Base-by-base conservation (phyloP, 2,888 invertebrate genomes). In the Nebria brevicollis region DNA sequence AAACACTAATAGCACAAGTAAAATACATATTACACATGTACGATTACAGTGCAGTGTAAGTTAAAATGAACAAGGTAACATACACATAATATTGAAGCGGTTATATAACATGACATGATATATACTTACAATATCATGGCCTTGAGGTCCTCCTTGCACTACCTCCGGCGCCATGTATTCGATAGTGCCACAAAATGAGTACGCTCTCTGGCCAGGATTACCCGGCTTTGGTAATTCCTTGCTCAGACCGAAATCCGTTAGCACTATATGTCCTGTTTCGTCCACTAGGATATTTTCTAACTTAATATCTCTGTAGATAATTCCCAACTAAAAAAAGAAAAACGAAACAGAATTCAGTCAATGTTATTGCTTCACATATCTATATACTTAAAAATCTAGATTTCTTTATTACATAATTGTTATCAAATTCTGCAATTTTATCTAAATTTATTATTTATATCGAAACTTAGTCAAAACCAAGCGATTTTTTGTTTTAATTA, bases 151-250 rank as follows among this genome's bases (percentile, higher is more conserved):
- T 79, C 97, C 96, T 86, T 95, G 89, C 82, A 94, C 94, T 66
- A 94, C 94, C 88, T 94, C 92, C 83, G 89, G 98, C 25, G 98
- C 98, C 98, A 99, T 99, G 89, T 99, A 99, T 89, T 99, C 98
- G 86, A 98, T 96, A 83, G 98, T 99, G 20, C 99, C 99, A 89
- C 99, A 99, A 91, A 98, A 99, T 83, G 98, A 98, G 90, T 98
- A 98, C 0, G 99, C 96, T 83, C 98, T 91, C 87, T 94, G 94
- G 86, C 96, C 94, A 41, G 82, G 73, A 74, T 84, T 81, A 66
- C 86, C 86, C 77, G 87, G 91, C 92, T 87, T 92, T 89, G 88
- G 87, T 77, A 97, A 95, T 90, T 98, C 98, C 90, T 99, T 99
- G 88, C 98, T 98, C 66, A 99, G 93, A 0, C 99, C 99, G 90